Evolutionary conservation across 2,888 invertebrate genomes (phyloP).

Genomic region (Sympetrum striolatum): DNA sequence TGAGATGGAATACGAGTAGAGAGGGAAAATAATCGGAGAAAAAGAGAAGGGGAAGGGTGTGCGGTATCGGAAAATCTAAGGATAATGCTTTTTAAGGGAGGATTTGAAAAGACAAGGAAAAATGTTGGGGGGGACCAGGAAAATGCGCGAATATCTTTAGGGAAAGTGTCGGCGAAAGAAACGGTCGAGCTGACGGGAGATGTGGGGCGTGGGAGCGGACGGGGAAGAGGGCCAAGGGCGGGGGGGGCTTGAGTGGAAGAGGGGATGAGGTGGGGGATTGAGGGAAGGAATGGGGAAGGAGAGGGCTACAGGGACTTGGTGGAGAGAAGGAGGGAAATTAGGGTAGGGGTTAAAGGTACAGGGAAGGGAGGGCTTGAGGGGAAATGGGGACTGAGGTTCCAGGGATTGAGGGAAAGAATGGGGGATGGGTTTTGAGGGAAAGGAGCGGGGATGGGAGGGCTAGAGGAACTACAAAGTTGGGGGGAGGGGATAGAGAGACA

Average conservation of each 20-base stretch:
- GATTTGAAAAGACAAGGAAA: neutral
- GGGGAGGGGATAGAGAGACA: neutral
- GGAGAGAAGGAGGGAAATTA: no score
- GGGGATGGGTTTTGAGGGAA: no score
- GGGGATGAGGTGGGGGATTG: neutral
- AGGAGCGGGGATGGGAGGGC: neutral
- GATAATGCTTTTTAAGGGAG: neutral
- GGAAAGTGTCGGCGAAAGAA: neutral
- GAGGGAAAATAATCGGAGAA: no score
- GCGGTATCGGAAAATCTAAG: neutral
- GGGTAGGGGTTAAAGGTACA: neutral
- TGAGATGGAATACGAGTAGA: neutral
- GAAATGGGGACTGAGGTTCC: no score
- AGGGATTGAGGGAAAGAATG: neutral
- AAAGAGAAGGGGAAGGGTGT: neutral
- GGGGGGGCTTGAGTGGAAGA: neutral
- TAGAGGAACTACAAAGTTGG: neutral
- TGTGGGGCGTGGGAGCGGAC: neutral
- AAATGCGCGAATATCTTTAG: constrained; percentile 1
- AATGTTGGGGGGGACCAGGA: neutral
- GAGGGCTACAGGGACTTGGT: neutral
- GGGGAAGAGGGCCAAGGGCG: neutral
- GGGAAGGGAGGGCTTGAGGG: no score
- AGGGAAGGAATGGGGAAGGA: neutral
- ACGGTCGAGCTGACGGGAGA: neutral